Evolutionary conservation across 2,888 invertebrate genomes (phyloP).

Genomic region (Cecidostiba fungosa): DNA sequence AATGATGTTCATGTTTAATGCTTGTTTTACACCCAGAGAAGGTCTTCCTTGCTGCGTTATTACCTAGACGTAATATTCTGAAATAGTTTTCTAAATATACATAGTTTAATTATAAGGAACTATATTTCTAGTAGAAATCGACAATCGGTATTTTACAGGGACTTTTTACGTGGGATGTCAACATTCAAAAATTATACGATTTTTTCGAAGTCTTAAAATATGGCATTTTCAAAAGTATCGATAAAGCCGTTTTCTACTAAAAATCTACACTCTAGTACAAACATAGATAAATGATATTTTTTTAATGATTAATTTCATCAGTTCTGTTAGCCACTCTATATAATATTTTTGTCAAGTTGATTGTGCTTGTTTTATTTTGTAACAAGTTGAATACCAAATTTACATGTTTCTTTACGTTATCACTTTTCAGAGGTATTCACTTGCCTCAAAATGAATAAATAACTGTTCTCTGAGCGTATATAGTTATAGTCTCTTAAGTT

Average conservation of each 20-base stretch:
- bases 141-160: constrained; percentile 26
- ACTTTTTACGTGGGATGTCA: not conserved
- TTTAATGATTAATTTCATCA: constrained; percentile 25
- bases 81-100: constrained; percentile 61
- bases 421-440: constrained; percentile 39
- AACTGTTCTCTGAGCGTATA: constrained; percentile 49
- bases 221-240: not conserved
- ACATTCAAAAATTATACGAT: not conserved
- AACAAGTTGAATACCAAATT: constrained; percentile 27
- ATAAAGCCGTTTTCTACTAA: constrained; percentile 45
- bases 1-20: constrained; percentile 65
- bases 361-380: constrained; percentile 24
- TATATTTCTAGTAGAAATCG: constrained; percentile 50
- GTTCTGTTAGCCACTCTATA: constrained; percentile 14
- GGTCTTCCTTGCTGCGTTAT: constrained; percentile 53
- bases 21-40: constrained; percentile 54
- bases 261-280: constrained; percentile 51
- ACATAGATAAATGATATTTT: constrained; percentile 34
- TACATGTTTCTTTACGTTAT: not conserved
- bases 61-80: constrained; percentile 68
- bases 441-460: constrained; percentile 42
- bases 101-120: constrained; percentile 41
- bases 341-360: not conserved
- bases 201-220: not conserved
- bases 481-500: constrained; percentile 36